Evolutionary conservation across 2,888 invertebrate species (phyloP).

Genomic region (Lasioglossum vierecki): DNA sequence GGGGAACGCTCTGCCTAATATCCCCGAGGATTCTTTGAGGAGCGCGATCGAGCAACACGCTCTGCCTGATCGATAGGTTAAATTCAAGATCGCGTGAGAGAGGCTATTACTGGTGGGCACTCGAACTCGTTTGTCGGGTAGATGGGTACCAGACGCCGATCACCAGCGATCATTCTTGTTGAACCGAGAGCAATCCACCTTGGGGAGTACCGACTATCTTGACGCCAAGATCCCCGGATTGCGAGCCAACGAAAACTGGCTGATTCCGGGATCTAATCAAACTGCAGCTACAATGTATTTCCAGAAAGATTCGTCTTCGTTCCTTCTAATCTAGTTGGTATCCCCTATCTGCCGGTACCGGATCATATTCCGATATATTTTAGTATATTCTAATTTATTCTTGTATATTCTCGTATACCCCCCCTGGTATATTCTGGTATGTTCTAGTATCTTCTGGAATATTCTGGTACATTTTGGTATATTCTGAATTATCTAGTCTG

Average conservation of each 20-base stretch:
- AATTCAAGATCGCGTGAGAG: slow-evolving; percentile 70
- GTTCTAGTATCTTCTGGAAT: too few relatives aligned
- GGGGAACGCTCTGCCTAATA: slow-evolving; percentile 60
- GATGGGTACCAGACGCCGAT: slow-evolving; percentile 64
- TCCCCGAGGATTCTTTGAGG: slow-evolving; percentile 41
- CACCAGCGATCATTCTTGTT: slow-evolving; percentile 58
- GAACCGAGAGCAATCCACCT: slow-evolving; percentile 44
- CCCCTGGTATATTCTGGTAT: too few relatives aligned
- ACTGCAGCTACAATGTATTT: not conserved
- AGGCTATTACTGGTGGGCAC: slow-evolving; percentile 60
- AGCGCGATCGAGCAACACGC: slow-evolving; percentile 55
- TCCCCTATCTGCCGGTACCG: too few relatives aligned
- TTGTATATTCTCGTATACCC: too few relatives aligned
- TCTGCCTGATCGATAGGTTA: slow-evolving; percentile 64
- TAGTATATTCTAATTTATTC: too few relatives aligned
- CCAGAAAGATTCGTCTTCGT: not conserved
- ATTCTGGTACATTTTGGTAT: too few relatives aligned
- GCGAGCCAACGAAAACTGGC: slow-evolving; percentile 6
- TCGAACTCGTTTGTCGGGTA: slow-evolving; percentile 53
- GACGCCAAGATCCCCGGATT: not conserved
- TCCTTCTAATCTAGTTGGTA: too few relatives aligned
- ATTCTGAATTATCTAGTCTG: too few relatives aligned
- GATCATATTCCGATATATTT: too few relatives aligned
- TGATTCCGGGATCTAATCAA: slow-evolving; percentile 6
- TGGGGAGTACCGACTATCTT: slow-evolving; percentile 24